A percentile compares a stretch with the other conserved stretches of the same genome.
Evolutionary conservation across 2,888 invertebrate species (phyloP).

Genomic region (Erpobdella octoculata): DNA sequence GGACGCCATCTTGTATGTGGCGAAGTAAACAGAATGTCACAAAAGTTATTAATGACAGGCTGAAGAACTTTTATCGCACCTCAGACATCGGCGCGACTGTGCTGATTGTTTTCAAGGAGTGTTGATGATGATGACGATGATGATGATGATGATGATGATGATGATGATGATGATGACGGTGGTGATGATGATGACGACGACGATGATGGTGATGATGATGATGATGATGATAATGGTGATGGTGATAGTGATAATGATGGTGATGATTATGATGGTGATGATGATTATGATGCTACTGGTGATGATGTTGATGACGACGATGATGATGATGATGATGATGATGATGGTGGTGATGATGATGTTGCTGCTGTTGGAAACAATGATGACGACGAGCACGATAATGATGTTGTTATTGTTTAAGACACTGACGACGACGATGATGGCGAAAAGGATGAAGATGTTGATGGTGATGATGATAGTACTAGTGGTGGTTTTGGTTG

Average conservation of each 20-base stretch:
- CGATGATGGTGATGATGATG: constrained; percentile 30
- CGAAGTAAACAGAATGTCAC: no score
- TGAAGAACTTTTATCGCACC: no score
- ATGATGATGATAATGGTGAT: constrained; percentile 28
- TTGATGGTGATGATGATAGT: not conserved
- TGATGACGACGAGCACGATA: not conserved
- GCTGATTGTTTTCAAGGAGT: no score
- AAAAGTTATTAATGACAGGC: no score
- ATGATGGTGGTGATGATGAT: constrained; percentile 5
- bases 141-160: constrained; percentile 22
- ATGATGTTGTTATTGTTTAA: not conserved
- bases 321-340: constrained; percentile 1
- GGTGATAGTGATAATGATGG: no score
- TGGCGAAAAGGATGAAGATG: not conserved
- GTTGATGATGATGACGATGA: constrained; percentile 10
- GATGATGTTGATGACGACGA: not conserved
- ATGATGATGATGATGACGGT: constrained; percentile 22
- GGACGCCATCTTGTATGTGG: no score
- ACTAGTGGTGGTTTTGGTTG: no score
- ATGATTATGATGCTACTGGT: no score
- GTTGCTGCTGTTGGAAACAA: no score
- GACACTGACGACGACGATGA: not conserved
- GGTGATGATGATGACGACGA: constrained; percentile 27
- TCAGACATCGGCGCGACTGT: no score
- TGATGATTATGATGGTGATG: no score